Evolutionary conservation across 2,797 vertebrate species (phyloP), one percentile per base, ranked within the genome.

Genomic region (Pyrocephalus nanus): DNA sequence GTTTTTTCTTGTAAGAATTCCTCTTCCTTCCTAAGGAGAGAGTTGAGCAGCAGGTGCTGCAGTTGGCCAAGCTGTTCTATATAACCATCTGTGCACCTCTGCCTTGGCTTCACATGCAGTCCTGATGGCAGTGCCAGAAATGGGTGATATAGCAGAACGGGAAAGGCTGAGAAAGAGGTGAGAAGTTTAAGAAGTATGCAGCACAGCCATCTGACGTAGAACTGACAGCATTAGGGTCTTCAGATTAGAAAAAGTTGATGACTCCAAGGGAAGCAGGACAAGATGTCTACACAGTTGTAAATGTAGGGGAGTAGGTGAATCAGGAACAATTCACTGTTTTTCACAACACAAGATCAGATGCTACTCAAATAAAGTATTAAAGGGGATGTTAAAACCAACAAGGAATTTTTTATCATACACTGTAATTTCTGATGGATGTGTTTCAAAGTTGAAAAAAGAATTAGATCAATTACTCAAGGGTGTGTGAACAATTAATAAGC

Each of bases 391-490:
- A 25, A 86, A 93, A 58, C 2, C 12, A 50, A 29, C 10, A 20
- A n/a, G 8, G 61, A 10, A 0, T 32, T 4, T 11, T 66, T 73
- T 53, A 57, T 50, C 38, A 43, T 15, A 17, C 1, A 1, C 18
- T 78, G 20, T 54, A 10, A 62, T 53, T 93, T 66, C 42, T 87
- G 43, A 50, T 21, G 13, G 29, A 43, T n/a, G 3, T 20, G 21
- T 18, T 34, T 64, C 32, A 30, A 91, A 70, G 43, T 48, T 6
- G 62, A 51, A 67, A 87, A 51, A 42, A 57, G 57, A 75, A 72
- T 23, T 0, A 0, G 54, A 40, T 5, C 4, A 20, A 21, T 61
- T 84, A 42, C 34, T 77, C 47, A 65, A 23, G 26, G 15, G 26
- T 26, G 23, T 51, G 40, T 66, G 42, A 75, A 64, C 22, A 29